Base-by-base conservation (phyloP, 2,797 vertebrate species). In the Bovichtus variegatus region DNA sequence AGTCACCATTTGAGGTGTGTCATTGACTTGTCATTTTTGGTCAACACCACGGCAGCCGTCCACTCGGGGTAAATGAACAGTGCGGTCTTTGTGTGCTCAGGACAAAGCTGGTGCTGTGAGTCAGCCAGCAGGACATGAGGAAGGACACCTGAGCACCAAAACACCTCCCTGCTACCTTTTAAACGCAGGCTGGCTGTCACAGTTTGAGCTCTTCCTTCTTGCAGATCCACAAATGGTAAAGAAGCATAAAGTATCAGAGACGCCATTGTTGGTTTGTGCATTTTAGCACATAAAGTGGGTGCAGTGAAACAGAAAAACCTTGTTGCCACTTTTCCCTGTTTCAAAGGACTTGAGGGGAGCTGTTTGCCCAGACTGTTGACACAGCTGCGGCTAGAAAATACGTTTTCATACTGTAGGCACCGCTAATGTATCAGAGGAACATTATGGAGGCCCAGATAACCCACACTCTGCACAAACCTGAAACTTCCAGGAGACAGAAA, bases 31-130 rank as follows among this genome's bases (percentile, higher is more conserved):
- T 91, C 78, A 82, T 84, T 80, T 75, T 31, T 47, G 58, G 50
- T 78, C 73, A 5, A 80, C 19, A 74, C 64, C 61, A 0, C 38
- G 40, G 61, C 63, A 9, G 46, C 49, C n/a, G n/a, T 59, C 36
- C 57, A 1, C 54, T 50, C 61, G 2, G 46, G 16, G 9, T 0
- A 58, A 58, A 43, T 7, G 84, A 92, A 95, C 95, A 95, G 72
- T 72, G 89, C 29, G 68, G 64, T 85, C 94, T 94, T 95, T 95
- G 94, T 95, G 13, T 9, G 0, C 79, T 69, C 46, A 1, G 83
- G 78, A 95, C 94, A 95, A 94, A 93, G 93, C 89, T 77, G 82
- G 71, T 71, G 87, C 92, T 95, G 93, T 95, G 88, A 88, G 69
- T 74, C 80, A 7, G 63, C 70, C 74, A 50, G 61, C 55, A 86